Base-by-base conservation (phyloP, 2,797 vertebrate genomes). In the Craterocephalus amniculus region DNA sequence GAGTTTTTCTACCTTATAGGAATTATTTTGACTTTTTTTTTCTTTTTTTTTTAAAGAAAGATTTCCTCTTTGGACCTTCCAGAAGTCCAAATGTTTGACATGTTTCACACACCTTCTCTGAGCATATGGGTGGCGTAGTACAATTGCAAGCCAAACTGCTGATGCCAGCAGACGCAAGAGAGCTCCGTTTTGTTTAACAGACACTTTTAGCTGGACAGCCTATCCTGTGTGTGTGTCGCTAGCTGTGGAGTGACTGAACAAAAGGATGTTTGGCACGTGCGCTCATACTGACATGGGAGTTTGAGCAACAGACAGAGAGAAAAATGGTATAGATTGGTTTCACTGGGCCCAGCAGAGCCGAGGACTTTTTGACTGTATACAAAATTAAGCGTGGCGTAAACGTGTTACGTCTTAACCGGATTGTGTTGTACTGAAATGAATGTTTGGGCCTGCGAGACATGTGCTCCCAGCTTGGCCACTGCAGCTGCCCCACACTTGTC, bases 101-200 rank as follows among this genome's bases (percentile, higher is more conserved):
- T 69, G 1, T 11, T 68, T 73, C 80, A 60, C 80, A 78, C 88
- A 90, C 79, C 77, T 83, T 86, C 76, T 85, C 81, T 83, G 77
- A 86, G 76, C 81, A 80, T 79, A 80, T 35, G 36, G 72, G 67
- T 86, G 89, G 88, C 83, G 87, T 92, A 92, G 92, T 90, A 93
- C 92, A 95, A 94, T 93, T 89, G 88, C 79, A 74, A 81, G 79
- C 80, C 86, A 93, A 94, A 95, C 90, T 94, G 94, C 94, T 94
- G 94, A 95, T 92, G 87, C 79, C 91, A 94, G 93, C 94, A 95
- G 90, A 92, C 81, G 81, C 90, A 91, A 89, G 83, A 89, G 91
- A 91, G 90, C 91, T 90, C 91, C 40, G 82, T 93, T 93, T 91
- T 94, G 92, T 94, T 94, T 93, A 93, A 87, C 87, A 92, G 91